Base-by-base conservation (phyloP, 53 echinoderm and acorn worm genomes). In the Zoroaster sp. region DNA sequence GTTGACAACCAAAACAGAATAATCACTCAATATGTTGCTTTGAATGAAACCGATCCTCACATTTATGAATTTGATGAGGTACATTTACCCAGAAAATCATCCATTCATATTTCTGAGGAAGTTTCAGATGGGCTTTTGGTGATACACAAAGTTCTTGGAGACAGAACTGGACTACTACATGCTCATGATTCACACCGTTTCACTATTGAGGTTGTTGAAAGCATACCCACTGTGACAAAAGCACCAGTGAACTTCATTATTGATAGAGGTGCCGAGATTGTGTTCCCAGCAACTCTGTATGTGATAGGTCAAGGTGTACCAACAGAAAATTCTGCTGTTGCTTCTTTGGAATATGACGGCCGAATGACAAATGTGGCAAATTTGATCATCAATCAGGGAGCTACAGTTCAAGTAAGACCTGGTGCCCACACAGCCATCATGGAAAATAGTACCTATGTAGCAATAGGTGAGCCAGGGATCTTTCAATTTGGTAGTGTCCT, bases 1-100 rank as follows among this genome's bases (percentile, higher is more conserved):
- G 74, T 96, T 23, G 92, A 96, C 76, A 94, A 96, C 74, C 88
- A 83, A 39, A 92, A 94, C 76, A 73, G 94, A 17, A 89, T 63
- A 17, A 76, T 90, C 31, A 87, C 88, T n/a, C 96, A 94, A 73
- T 96, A 94, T 87, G 96, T 96, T 32, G 91, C 93, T 30, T 72
- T 96, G 36, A 89, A 94, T 68, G 96, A 96, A 51, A 68, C 52
- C 12, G 41, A 32, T 41, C 74, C 66, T 13, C 52, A 30, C 7
- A n/a, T 15, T 3, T 96, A 94, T 82, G 94, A 96, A 45, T 96
- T 96, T 93, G 94, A 96, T 66, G 96, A 96, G 66, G 71, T 96
- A 11, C 94, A 94, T 66, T 51, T 96, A 44, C 89, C 90, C 8
- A 37, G 92, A 32, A 92, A 92, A 45, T 90, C 94, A 33, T 92